Base-by-base conservation (phyloP, 2,888 invertebrate species). In the Pristionchus entomophagus region DNA sequence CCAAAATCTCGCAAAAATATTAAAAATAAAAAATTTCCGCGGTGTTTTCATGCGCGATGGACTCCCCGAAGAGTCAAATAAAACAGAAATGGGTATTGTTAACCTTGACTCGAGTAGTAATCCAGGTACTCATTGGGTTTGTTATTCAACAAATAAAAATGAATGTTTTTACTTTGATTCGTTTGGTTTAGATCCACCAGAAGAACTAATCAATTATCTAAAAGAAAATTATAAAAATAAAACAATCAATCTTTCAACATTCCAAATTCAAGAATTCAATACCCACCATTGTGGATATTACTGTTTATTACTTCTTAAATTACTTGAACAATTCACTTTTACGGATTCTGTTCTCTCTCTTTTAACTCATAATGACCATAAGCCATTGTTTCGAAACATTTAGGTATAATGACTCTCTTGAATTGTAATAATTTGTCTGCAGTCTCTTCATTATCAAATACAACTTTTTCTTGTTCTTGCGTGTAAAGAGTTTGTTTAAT, bases 351-450 rank as follows among this genome's bases (percentile, higher is more conserved):
- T 87, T 59, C 49, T 87, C n/a, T 86, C 87, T 53, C 86, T 86
- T 87, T 80, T 82, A 86, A 86, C 85, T 73, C 83, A 17, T 17
- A 86, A 86, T 86, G 53, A 65, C 45, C 82, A 82, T 65, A 69
- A 82, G 86, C 87, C 83, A 86, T 84, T 84, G 78, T 87, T 84
- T 22, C 6, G 8, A 51, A 10, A 77, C 62, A 65, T 73, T 86
- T 77, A 49, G 26, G 26, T 49, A 87, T 17, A 53, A 84, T 82
- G 51, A 38, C 77, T 51, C 87, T 83, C 51, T 86, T 87, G 81
- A 41, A 19, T 38, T 84, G 49, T 32, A 19, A 38, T 26, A n/a
- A n/a, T n/a, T n/a, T n/a, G n/a, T n/a, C n/a, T n/a, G 51, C 41
- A 38, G 22, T 56, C 17, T 22, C n/a, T 26, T 85, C 77, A 86